These are phyloP conservation scores for Drosophila borealis DNA, from an alignment of 2,888 invertebrate genomes.

Conservation along the genomic window DNA sequence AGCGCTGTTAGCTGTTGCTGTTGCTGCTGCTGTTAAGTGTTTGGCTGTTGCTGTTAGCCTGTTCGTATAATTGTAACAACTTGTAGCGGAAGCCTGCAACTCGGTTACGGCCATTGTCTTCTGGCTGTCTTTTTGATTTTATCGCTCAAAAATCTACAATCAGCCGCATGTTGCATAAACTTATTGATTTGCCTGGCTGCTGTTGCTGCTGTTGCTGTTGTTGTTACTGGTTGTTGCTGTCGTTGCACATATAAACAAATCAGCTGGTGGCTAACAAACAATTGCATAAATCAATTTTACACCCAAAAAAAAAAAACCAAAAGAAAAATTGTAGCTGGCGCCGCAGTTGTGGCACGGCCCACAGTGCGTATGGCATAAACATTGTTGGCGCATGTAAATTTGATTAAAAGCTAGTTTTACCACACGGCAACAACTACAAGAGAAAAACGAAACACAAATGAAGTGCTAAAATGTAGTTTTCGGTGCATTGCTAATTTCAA, in stretches of 20 bases:
- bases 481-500: conserved; percentile 66
- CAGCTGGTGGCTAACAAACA: conserved; percentile 74
- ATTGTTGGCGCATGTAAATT: conserved; percentile 71
- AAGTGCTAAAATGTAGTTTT: conserved; percentile 66
- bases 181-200: conserved; percentile 66
- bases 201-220: conserved; percentile 31
- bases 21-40: conserved; percentile 1
- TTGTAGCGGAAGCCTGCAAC: conserved; percentile 67
- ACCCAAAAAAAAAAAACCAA: conserved; percentile 31
- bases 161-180: conserved; percentile 73
- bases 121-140: conserved; percentile 64
- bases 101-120: conserved; percentile 59
- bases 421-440: conserved; percentile 38
- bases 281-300: conserved; percentile 80
- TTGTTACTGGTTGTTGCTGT: conserved; percentile 48
- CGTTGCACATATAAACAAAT: conserved; percentile 74
- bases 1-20: conserved; percentile 10
- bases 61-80: conserved; percentile 50
- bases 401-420: conserved; percentile 76
- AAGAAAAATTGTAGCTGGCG: conserved; percentile 27
- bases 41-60: conserved; percentile 2
- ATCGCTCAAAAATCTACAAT: conserved; percentile 65
- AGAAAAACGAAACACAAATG: conserved; percentile 40
- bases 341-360: conserved; percentile 50
- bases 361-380: conserved; percentile 68